Base-by-base conservation (phyloP, 1,140 invertebrate species). In the Wasmannia auropunctata region DNA sequence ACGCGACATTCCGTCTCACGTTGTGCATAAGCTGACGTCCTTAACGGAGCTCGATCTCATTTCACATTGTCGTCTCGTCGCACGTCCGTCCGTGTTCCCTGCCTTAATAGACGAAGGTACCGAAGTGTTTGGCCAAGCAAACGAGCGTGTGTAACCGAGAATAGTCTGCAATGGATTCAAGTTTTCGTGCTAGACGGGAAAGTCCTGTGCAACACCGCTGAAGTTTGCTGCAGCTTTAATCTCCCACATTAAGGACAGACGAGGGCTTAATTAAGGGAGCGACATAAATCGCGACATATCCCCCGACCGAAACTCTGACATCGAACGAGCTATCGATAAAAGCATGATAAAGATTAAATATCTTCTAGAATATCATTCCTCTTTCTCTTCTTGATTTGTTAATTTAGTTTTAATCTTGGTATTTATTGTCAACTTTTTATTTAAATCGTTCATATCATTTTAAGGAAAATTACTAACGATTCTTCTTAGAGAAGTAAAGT, bases 21-120 rank as follows among this genome's bases (percentile, higher is more conserved):
- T 75, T 72, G 86, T 25, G 28, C 28, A 49, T 80, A 85, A 85
- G 70, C 37, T 70, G 54, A 63, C 79, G 37, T 77, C 46, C 72
- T 85, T 77, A 72, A 25, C 40, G 46, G 34, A 67, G 62, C 58
- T 51, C 60, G 58, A 63, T 76, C 74, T 85, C 70, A 74, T 65
- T 60, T 74, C 80, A 62, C 46, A 40, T 56, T 74, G 72, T 86
- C 81, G 54, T 76, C 56, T 87, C 62, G 58, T 56, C 63, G 56
- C 81, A 49, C 63, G 56, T 40, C 56, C 63, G 46, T 65, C 67
- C 51, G 40, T 58, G 54, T 72, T 56, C n/a, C n/a, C 58, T 65
- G 58, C 70, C 91, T 88, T 88, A 87, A 89, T 88, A 87, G 87
- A 85, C 87, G 88, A 84, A 91, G 84, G 87, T 88, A 92, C 91